Conservation (phyloP, 2,888 invertebrate genomes). For the Enchytraeus crypticus region DNA sequence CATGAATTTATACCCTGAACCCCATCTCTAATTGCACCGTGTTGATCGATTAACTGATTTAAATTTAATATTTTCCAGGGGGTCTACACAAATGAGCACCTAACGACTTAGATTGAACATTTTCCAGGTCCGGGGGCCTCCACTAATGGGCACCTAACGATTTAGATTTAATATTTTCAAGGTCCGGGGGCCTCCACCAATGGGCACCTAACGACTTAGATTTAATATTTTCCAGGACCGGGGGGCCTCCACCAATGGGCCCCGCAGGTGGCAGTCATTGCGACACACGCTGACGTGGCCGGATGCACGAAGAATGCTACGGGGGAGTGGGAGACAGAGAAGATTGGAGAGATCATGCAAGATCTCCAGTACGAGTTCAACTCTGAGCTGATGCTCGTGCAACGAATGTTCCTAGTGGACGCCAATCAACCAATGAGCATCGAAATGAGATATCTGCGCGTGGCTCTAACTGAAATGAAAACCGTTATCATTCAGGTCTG, state of each 20-base stretch:
- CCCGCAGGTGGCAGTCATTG: conserved; percentile 56
- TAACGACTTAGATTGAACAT: no score
- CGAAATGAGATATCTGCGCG: conserved; percentile 57
- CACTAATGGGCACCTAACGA: no score
- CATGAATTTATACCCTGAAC: no score
- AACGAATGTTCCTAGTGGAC: conserved; percentile 56
- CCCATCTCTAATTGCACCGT: no score
- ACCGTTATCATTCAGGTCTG: conserved; percentile 53
- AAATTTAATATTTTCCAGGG: no score
- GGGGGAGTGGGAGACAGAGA: conserved; percentile 55
- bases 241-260: conserved; percentile 53
- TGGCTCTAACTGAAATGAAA: conserved; percentile 54
- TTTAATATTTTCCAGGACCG: no score
- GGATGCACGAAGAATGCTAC: conserved; percentile 52
- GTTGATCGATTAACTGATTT: no score
- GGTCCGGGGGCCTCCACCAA: conserved; percentile 49
- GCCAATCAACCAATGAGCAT: conserved; percentile 57
- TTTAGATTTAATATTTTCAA: no score
- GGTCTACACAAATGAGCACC: no score
- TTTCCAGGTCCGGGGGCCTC: no score
- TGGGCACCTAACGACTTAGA: no score
- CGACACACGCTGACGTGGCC: conserved; percentile 57
- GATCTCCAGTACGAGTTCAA: conserved; percentile 50
- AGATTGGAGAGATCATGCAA: conserved; percentile 14
- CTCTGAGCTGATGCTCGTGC: conserved; percentile 56